phyloP scores from a whole-genome alignment of 2,113 vertebrate species.

The Hippocampus mohnikei region DNA sequence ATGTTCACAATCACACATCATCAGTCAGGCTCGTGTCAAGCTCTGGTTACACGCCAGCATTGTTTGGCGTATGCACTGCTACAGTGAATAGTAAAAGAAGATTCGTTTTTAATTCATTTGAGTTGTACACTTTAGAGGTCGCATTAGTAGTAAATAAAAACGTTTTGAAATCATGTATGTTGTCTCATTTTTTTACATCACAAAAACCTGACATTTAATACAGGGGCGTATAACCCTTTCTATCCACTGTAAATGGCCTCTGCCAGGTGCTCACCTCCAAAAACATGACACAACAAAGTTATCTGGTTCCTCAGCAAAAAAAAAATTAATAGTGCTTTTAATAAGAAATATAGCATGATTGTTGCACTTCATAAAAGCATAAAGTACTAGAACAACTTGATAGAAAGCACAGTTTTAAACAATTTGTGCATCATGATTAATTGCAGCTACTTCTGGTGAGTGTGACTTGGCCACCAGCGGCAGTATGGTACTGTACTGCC shows the following conservation, averaged over 20 bases:
- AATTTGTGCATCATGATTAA: background rate
- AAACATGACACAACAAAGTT: conserved; percentile 17
- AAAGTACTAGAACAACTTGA: background rate
- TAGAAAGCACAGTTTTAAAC: background rate
- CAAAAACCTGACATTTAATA: background rate
- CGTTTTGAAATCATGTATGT: background rate
- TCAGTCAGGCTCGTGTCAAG: conserved; percentile 24
- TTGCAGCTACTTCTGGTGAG: background rate
- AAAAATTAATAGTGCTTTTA: too few species aligned
- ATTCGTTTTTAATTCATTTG: background rate
- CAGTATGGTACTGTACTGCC: too few species aligned
- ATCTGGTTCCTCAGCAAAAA: too few species aligned
- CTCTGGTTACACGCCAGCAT: conserved; percentile 7
- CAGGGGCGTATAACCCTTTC: background rate
- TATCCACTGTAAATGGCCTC: conserved; percentile 1
- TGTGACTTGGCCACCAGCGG: background rate
- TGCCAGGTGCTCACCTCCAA: conserved; percentile 12
- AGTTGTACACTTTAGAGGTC: background rate
- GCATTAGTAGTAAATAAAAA: background rate
- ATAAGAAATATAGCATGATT: too few species aligned
- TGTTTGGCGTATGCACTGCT: conserved; percentile 15
- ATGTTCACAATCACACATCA: conserved; percentile 32
- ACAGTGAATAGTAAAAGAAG: background rate
- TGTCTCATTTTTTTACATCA: too few species aligned
- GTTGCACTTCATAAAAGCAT: background rate